Evolutionary conservation across 1,140 invertebrate genomes (phyloP).

Genomic region (Lanistes nyassanus): DNA sequence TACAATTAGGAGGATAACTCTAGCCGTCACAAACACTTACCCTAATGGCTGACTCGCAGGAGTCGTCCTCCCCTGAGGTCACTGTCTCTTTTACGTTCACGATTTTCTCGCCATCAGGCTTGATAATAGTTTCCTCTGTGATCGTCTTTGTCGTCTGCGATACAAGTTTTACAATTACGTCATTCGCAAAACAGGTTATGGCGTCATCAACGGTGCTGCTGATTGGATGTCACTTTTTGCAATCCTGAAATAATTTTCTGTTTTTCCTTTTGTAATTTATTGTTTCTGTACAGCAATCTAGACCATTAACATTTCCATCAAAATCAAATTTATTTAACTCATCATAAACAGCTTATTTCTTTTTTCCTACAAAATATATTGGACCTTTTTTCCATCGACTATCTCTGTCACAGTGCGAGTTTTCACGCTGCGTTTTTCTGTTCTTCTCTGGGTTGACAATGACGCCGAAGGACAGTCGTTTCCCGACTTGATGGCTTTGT

Average conservation of each 20-base stretch:
- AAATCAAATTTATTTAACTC: background rate
- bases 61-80: conserved; percentile 22
- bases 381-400: background rate
- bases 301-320: background rate
- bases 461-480: background rate
- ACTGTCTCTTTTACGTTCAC: conserved; percentile 43
- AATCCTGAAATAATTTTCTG: background rate
- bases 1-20: no score
- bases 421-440: background rate
- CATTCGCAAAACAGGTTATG: no score
- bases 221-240: background rate
- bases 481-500: no score
- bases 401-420: background rate
- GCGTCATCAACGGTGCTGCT: no score
- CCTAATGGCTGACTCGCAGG: no score
- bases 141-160: conserved; percentile 42
- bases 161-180: no score
- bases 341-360: background rate
- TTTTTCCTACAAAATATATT: background rate
- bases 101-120: conserved; percentile 45
- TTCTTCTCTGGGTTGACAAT: background rate
- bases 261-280: background rate
- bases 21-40: no score
- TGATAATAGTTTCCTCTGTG: conserved; percentile 49
- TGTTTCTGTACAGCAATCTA: background rate